Evolutionary conservation across 2,888 invertebrate genomes (phyloP), one percentile per base, ranked within the genome.

Genomic region (Aleiodes testaceus): DNA sequence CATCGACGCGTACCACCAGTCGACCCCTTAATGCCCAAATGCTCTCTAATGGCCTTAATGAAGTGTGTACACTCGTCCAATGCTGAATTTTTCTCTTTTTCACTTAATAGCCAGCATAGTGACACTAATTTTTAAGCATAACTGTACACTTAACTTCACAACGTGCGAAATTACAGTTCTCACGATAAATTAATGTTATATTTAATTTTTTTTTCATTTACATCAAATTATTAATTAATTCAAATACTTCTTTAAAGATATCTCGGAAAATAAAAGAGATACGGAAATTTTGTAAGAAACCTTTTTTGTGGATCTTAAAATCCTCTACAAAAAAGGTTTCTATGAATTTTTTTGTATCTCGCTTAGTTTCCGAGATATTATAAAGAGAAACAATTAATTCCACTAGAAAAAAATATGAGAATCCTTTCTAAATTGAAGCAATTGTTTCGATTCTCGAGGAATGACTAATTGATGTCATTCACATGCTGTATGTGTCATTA

Each of bases 51-150:
- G 78, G 87, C 82, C 81, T 84, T 85, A 87, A 87, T 86, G 82
- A 86, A 87, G 86, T 86, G 87, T 87, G 84, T 84, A 81, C 84
- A 82, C 82, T 78, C 78, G 70, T 69, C 79, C 79, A 79, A 82
- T 79, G 78, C 79, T 59, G 75, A 75, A 26, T 63, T 45, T 47
- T n/a, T 45, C 18, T 26, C 42, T 50, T 59, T 63, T 22, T 53
- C 65, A 42, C 65, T 52, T 20, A 36, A 66, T 63, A 72, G 47
- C 53, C 66, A 75, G 80, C 78, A 80, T 81, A 83, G 84, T 82
- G 81, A 84, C 79, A 82, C 85, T 86, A 87, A 87, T 87, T 87
- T 85, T 85, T 87, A 84, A 87, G 87, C 87, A 87, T 86, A 86
- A 84, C 81, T 79, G 77, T 82, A 87, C 87, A 87, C 84, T 86